These are phyloP conservation scores for Lapara coniferarum DNA, from an alignment of 2,888 invertebrate genomes.

Conservation along the genomic window DNA sequence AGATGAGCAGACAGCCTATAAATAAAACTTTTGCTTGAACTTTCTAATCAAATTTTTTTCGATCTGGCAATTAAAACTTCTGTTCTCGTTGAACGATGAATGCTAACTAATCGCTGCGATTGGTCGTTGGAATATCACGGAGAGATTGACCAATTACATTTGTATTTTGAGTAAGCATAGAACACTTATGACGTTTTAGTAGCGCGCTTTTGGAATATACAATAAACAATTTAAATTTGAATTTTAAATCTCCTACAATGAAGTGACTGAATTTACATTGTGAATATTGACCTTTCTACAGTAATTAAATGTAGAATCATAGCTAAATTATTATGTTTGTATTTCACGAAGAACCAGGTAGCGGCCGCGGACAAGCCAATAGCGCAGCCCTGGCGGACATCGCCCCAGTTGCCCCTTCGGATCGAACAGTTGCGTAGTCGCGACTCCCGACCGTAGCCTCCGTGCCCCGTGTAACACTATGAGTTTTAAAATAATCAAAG, in stretches of 20 bases:
- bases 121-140: neutral
- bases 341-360: constrained; percentile 33
- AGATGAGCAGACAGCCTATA: too few relatives aligned
- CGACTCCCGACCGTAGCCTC: constrained; percentile 58
- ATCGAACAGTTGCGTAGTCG: constrained; percentile 80
- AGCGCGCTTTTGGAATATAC: constrained; percentile 60
- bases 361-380: constrained; percentile 61
- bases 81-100: neutral
- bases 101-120: neutral
- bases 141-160: constrained; percentile 27
- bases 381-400: constrained; percentile 81
- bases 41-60: neutral
- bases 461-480: neutral
- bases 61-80: neutral
- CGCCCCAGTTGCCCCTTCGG: constrained; percentile 81
- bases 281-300: constrained; percentile 1
- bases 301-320: constrained; percentile 1
- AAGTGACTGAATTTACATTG: neutral
- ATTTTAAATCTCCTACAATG: constrained; percentile 21
- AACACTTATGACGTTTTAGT: constrained; percentile 48
- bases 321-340: constrained; percentile 28
- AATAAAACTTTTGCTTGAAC: too few relatives aligned
- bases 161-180: constrained; percentile 25
- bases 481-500: constrained; percentile 31
- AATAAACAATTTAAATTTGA: constrained; percentile 53